Conservation (phyloP, 1,140 invertebrate species). For the Zaprionus ghesquierei region DNA sequence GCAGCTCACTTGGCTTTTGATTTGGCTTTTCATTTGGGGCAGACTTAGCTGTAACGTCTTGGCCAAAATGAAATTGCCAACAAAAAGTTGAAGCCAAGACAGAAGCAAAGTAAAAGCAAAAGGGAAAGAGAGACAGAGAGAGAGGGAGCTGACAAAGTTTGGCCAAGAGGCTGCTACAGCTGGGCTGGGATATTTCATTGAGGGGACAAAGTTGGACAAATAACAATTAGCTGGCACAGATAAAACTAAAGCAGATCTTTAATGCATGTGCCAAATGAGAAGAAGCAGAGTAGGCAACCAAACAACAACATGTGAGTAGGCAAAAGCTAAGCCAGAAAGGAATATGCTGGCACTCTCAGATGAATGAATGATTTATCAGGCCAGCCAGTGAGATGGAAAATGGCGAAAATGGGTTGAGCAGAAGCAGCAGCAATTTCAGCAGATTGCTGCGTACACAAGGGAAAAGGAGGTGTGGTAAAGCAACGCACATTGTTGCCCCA, state of each 20-base stretch:
- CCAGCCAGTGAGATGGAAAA: neutral
- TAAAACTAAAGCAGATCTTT: slow-evolving; percentile 41
- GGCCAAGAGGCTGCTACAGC: too few species aligned
- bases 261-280: neutral
- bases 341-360: too few species aligned
- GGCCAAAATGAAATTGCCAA: slow-evolving; percentile 55
- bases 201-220: slow-evolving; percentile 49
- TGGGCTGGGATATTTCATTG: slow-evolving; percentile 2
- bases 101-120: slow-evolving; percentile 3
- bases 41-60: slow-evolving; percentile 16
- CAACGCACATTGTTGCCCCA: slow-evolving; percentile 10
- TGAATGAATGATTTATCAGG: slow-evolving; percentile 30
- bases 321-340: neutral
- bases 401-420: neutral
- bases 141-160: neutral
- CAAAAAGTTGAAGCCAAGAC: slow-evolving; percentile 46
- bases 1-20: slow-evolving; percentile 27
- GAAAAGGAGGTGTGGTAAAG: neutral
- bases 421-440: neutral
- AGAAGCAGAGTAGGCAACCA: neutral
- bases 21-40: slow-evolving; percentile 46
- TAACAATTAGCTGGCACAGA: slow-evolving; percentile 63
- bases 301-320: neutral
- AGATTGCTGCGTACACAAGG: neutral
- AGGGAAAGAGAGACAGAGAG: neutral